Conservation (phyloP, 2,797 vertebrate genomes). For the Sebastes umbrosus region DNA sequence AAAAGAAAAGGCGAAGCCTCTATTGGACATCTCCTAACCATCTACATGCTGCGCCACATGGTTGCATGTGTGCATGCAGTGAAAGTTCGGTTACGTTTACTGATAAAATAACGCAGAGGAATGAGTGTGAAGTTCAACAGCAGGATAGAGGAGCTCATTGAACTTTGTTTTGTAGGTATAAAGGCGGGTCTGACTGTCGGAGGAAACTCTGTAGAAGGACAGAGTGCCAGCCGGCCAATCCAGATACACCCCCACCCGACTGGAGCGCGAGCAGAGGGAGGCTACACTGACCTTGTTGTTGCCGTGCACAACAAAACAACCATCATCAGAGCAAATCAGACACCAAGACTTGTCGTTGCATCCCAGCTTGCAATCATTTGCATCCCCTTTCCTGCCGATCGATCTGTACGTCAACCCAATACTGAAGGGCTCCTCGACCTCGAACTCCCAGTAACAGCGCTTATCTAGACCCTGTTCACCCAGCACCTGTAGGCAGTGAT, state of each 20-base stretch:
- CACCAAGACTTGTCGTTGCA: constrained; percentile 38
- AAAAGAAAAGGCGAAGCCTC: background rate
- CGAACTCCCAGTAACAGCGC: constrained; percentile 53
- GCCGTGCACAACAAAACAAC: background rate
- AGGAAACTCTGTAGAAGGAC: constrained; percentile 52
- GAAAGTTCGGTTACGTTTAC: background rate
- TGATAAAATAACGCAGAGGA: background rate
- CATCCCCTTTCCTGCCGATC: background rate
- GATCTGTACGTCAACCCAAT: constrained; percentile 28
- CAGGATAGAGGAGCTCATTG: constrained; percentile 2
- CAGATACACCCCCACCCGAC: constrained; percentile 38
- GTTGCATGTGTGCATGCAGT: no score
- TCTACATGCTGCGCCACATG: background rate
- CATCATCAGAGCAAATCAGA: background rate
- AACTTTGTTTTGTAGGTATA: constrained; percentile 4
- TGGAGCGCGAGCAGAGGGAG: background rate
- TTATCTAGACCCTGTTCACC: constrained; percentile 25
- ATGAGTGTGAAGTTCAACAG: background rate
- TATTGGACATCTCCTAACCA: no score
- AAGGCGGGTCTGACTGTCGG: background rate
- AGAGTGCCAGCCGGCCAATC: constrained; percentile 25
- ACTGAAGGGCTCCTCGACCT: background rate
- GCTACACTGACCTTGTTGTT: fast-evolving
- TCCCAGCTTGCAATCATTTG: background rate
- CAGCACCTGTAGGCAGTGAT: constrained; percentile 5